Evolutionary conservation across 2,888 invertebrate genomes (phyloP).

Genomic region (Gandaritis pyraliata): DNA sequence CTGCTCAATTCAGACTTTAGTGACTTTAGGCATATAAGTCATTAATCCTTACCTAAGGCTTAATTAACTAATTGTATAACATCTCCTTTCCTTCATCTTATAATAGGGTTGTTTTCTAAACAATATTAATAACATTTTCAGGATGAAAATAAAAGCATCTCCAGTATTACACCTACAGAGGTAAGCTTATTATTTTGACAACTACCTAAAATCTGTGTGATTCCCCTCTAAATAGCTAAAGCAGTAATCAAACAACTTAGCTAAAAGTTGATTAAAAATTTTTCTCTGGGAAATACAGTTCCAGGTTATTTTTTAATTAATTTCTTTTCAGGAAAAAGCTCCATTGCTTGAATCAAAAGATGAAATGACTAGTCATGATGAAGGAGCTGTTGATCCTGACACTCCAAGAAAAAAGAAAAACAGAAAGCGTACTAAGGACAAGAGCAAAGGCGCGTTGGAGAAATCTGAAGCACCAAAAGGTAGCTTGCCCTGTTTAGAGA

Average conservation of each 20-base stretch:
- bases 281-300: neutral
- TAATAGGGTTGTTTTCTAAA: too few relatives aligned
- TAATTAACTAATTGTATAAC: too few relatives aligned
- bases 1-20: too few relatives aligned
- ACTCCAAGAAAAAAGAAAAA: constrained; percentile 63
- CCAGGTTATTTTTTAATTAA: neutral
- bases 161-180: constrained; percentile 60
- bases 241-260: neutral
- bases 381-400: constrained; percentile 55
- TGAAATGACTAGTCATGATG: constrained; percentile 71
- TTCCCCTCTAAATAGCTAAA: neutral
- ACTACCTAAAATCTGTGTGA: neutral
- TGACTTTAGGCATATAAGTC: too few relatives aligned
- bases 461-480: constrained; percentile 70
- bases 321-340: constrained; percentile 60
- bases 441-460: constrained; percentile 58
- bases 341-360: constrained; percentile 68
- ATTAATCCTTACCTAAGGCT: too few relatives aligned
- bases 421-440: constrained; percentile 66
- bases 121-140: constrained; percentile 44
- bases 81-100: too few relatives aligned
- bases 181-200: constrained; percentile 47
- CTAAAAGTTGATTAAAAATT: too few relatives aligned
- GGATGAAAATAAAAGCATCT: constrained; percentile 66
- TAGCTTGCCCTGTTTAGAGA: constrained; percentile 3